These are phyloP conservation scores for Spheniscus humboldti DNA, from an alignment of 2,797 vertebrate species.

Conservation along the genomic window DNA sequence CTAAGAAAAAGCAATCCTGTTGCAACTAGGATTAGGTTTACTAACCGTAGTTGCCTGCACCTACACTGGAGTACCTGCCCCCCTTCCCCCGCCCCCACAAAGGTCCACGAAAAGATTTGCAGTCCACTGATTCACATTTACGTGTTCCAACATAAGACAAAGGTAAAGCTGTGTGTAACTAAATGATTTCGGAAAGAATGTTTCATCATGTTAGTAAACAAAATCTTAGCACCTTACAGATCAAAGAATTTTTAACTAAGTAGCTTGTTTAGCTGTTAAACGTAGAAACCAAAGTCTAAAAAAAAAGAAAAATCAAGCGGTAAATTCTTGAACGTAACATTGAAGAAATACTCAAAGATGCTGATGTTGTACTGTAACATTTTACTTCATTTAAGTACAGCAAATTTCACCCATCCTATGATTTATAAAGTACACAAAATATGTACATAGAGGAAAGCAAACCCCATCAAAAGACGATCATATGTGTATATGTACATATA, in stretches of 20 bases:
- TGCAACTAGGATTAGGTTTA: neutral
- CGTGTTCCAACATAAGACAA: neutral
- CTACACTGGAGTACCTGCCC: neutral
- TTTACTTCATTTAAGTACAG: conserved; percentile 71
- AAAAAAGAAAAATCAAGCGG: neutral
- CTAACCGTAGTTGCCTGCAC: neutral
- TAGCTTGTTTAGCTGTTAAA: neutral
- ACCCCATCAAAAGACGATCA: conserved; percentile 52
- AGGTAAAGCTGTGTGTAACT: neutral
- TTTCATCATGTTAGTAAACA: neutral
- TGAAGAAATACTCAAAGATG: conserved; percentile 44
- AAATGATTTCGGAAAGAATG: neutral
- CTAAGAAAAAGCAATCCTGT: neutral
- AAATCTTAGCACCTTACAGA: conserved; percentile 15
- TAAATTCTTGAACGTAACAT: conserved; percentile 19
- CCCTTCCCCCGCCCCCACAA: neutral
- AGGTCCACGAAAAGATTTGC: neutral
- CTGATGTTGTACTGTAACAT: conserved; percentile 35
- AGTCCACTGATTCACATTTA: neutral
- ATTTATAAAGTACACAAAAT: conserved; percentile 69
- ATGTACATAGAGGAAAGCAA: conserved; percentile 64
- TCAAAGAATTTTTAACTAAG: neutral
- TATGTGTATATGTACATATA: conserved; percentile 10
- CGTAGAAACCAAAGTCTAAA: neutral
- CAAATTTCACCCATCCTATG: conserved; percentile 54